phyloP scores from a whole-genome alignment of 2,797 vertebrate genomes.

The Thaleichthys pacificus region DNA sequence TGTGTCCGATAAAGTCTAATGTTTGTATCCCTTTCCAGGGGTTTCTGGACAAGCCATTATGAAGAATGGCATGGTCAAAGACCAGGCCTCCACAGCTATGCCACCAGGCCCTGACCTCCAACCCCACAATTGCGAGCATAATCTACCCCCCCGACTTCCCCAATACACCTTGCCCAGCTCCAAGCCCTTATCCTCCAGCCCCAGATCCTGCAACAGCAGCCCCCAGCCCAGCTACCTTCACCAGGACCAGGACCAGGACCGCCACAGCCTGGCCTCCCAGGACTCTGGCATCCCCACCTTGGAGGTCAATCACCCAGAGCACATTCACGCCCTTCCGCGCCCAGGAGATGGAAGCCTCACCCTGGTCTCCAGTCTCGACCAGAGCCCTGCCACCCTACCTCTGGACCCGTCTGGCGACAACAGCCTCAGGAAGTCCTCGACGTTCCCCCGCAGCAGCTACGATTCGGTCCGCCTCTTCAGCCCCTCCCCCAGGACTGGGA shows the following conservation, averaged over 20 bases:
- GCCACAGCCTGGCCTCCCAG: conserved; percentile 78
- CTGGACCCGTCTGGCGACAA: conserved; percentile 64
- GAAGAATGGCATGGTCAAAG: conserved; percentile 55
- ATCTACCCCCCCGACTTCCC: conserved; percentile 17
- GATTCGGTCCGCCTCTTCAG: conserved; percentile 79
- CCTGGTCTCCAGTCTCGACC: conserved; percentile 51
- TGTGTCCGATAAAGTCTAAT: neutral
- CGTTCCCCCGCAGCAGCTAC: conserved; percentile 84
- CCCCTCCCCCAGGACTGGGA: conserved; percentile 53
- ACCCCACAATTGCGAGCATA: conserved; percentile 53
- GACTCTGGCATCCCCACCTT: conserved; percentile 93
- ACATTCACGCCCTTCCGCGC: conserved; percentile 59
- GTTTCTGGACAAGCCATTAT: conserved; percentile 47
- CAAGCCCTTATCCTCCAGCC: conserved; percentile 50
- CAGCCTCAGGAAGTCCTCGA: conserved; percentile 80
- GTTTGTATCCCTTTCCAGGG: conserved; percentile 34
- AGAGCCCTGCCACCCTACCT: conserved; percentile 67
- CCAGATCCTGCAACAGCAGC: conserved; percentile 51
- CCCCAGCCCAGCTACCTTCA: conserved; percentile 40
- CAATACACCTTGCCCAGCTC: conserved; percentile 49
- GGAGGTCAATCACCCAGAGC: conserved; percentile 86
- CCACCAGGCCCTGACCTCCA: conserved; percentile 31
- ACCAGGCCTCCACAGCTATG: conserved; percentile 8
- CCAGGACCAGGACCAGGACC: conserved; percentile 71
- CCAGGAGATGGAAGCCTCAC: conserved; percentile 62